Evolutionary conservation across 2,888 invertebrate genomes (phyloP), one percentile per base, ranked within the genome.

Genomic region (Drosophila yooni): DNA sequence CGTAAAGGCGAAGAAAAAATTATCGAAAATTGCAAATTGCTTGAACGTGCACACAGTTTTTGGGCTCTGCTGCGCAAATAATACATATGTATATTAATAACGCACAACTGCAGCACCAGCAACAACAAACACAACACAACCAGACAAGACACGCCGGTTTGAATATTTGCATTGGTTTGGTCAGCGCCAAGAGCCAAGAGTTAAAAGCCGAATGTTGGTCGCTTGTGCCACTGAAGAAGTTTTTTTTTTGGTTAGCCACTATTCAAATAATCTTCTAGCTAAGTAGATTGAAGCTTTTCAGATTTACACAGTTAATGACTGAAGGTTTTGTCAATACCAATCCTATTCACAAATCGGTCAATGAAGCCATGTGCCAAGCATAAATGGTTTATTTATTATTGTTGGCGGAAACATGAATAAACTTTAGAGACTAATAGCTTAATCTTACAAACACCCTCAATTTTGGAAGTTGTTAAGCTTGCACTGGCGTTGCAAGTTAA

Each of bases 181-280:
- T 54, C 67, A 51, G 63, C 46, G 51, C 27, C 40, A 53, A 70
- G 34, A 62, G 56, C 7, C 34, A 27, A 40, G 31, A 52, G 56
- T 11, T 11, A 29, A 40, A 40, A 57, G 31, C 15, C 15, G 21
- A 57, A 38, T n/a, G 56, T 40, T 40, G n/a, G 36, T 31, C 15
- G 52, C 52, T 48, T 61, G 51, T 70, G 83, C 89, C 73, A 81
- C 86, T 83, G 83, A 75, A 88, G 76, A 78, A 74, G 79, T 68
- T 40, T 31, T 31, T 10, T 34, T 31, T 21, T 8, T 25, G 18
- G n/a, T 67, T 60, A 60, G 61, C 34, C 62, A 40, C 43, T 85
- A 58, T 53, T 54, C 80, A 80, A 85, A 85, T 60, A 69, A 46
- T 53, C 57, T 58, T 53, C 36, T 57, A 29, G 64, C 69, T 46